Conservation (phyloP, 2,797 vertebrate genomes). For the Psittacula echo region DNA sequence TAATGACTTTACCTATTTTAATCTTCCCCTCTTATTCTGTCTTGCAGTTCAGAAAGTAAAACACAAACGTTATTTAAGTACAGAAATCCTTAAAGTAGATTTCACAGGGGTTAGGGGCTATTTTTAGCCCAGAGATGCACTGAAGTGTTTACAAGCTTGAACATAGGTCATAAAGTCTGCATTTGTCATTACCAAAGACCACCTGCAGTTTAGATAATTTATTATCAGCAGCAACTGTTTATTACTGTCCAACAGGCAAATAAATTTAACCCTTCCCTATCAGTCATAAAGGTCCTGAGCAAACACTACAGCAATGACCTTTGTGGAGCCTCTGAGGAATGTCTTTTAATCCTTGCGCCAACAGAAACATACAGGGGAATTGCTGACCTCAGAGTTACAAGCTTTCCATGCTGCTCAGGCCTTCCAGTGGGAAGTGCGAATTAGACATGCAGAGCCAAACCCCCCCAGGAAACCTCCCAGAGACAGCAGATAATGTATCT, state of each 20-base stretch:
- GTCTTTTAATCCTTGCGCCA: not conserved
- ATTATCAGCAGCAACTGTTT: slow-evolving; percentile 58
- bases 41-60: not conserved
- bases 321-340: not conserved
- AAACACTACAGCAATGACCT: not conserved
- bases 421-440: not conserved
- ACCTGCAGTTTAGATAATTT: slow-evolving; percentile 70
- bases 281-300: not conserved
- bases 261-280: slow-evolving; percentile 51
- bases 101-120: slow-evolving; percentile 36
- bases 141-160: slow-evolving; percentile 63
- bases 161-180: slow-evolving; percentile 59
- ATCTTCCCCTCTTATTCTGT: not conserved
- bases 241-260: slow-evolving; percentile 21
- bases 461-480: not conserved
- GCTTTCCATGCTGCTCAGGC: not conserved
- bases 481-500: not conserved
- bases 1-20: slow-evolving; percentile 3
- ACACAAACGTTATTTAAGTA: slow-evolving; percentile 10
- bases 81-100: slow-evolving; percentile 53
- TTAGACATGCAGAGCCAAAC: not conserved
- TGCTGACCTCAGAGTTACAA: not conserved
- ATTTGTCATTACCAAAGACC: slow-evolving; percentile 62
- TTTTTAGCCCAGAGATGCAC: slow-evolving; percentile 60
- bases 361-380: not conserved